Evolutionary conservation across 2,888 invertebrate genomes (phyloP).

Genomic region (Nephrotoma guestfalica): DNA sequence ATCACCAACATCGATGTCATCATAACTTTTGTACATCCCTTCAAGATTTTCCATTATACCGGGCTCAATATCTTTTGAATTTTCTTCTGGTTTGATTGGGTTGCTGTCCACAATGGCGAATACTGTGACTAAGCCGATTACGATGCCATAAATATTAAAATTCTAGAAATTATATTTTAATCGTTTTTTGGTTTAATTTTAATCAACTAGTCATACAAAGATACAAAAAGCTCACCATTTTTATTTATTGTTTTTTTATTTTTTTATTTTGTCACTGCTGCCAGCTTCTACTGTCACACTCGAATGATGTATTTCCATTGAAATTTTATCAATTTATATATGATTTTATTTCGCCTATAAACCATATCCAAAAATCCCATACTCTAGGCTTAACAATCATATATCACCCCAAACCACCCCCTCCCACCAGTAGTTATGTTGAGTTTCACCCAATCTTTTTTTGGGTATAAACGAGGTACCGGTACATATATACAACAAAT

Average conservation of each 20-base stretch:
- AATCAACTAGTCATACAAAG: too few species aligned
- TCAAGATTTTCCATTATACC: background rate
- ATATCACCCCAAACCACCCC: background rate
- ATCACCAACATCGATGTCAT: background rate
- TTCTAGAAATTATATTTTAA: background rate
- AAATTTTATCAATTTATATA: background rate
- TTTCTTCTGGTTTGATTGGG: background rate
- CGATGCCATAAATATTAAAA: background rate
- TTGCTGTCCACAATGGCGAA: background rate
- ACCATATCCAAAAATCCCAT: background rate
- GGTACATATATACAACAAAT: background rate
- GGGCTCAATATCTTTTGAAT: background rate
- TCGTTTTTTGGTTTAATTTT: too few species aligned
- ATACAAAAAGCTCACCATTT: background rate
- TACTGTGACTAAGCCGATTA: background rate
- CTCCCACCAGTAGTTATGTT: background rate
- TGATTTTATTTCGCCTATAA: background rate
- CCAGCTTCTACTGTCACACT: background rate
- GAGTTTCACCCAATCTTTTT: background rate
- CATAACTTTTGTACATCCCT: background rate
- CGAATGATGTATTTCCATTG: background rate
- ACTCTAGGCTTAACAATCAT: background rate
- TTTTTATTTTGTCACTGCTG: background rate
- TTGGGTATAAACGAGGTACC: too few species aligned
- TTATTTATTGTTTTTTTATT: background rate